phyloP scores from a whole-genome alignment of 2,113 vertebrate species.

The Epinephelus lanceolatus region DNA sequence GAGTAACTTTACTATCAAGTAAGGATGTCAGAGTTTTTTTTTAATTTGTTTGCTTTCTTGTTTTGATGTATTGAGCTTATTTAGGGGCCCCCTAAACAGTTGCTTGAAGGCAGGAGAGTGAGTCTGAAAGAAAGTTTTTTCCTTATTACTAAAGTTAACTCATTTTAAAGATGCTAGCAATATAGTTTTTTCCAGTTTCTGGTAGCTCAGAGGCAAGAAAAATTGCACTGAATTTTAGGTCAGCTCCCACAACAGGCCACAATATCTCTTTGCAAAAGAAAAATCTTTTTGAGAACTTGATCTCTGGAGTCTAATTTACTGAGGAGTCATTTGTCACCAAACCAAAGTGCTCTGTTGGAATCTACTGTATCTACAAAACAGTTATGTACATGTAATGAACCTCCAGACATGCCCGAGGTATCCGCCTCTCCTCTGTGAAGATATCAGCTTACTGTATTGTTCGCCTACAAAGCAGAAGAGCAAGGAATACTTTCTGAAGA shows the following conservation, averaged over 20 bases:
- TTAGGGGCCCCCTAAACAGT: neutral
- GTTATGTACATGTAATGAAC: slow-evolving; percentile 24
- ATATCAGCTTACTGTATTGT: slow-evolving; percentile 61
- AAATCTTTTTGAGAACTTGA: neutral
- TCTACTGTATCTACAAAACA: slow-evolving; percentile 16
- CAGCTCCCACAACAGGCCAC: neutral
- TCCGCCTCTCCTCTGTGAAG: slow-evolving; percentile 12
- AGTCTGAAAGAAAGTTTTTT: slow-evolving; percentile 10
- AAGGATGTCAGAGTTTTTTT: neutral
- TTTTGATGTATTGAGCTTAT: neutral
- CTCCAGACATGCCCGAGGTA: slow-evolving; percentile 5
- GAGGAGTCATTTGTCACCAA: slow-evolving; percentile 35
- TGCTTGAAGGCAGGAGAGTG: neutral
- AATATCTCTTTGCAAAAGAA: slow-evolving; percentile 13
- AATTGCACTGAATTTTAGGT: neutral
- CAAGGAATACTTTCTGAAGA: neutral
- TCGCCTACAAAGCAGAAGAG: slow-evolving; percentile 43
- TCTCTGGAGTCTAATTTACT: slow-evolving; percentile 7
- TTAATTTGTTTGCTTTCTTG: neutral
- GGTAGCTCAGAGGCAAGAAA: neutral
- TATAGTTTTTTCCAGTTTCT: slow-evolving; percentile 28
- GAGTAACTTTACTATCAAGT: no score
- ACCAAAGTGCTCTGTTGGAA: slow-evolving; percentile 18
- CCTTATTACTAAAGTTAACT: slow-evolving; percentile 16
- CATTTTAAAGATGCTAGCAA: slow-evolving; percentile 12